Percentiles rank a stretch among this genome's conserved stretches.
Evolutionary conservation across 2,797 vertebrate species (phyloP).

Genomic region (Coracias cyanogaster): DNA sequence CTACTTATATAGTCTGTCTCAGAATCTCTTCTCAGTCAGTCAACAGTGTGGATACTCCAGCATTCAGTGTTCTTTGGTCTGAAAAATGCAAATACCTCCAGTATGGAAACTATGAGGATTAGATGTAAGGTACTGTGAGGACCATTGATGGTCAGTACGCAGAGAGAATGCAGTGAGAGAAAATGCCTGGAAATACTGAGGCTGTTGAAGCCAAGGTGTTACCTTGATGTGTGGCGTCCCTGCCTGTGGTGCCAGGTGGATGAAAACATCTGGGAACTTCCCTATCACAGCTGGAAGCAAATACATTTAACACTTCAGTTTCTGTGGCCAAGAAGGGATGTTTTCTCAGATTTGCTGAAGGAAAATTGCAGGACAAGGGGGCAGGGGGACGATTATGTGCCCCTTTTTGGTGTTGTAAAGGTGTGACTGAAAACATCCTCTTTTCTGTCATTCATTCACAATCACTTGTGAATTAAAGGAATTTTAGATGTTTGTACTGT

Average conservation of each 20-base stretch:
- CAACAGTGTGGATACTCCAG: background rate
- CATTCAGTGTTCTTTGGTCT: background rate
- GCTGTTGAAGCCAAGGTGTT: background rate
- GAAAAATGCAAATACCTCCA: background rate
- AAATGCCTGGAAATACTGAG: background rate
- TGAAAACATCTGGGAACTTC: too few species aligned
- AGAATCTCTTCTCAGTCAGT: background rate
- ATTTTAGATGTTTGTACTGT: background rate
- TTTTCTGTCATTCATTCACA: background rate
- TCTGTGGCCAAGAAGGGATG: background rate
- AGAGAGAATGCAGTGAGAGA: background rate
- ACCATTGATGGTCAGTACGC: background rate
- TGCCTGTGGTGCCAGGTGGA: background rate
- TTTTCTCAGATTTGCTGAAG: background rate
- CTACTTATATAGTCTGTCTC: background rate
- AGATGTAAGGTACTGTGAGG: background rate
- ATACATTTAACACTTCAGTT: background rate
- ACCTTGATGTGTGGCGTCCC: background rate
- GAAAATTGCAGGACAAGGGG: background rate
- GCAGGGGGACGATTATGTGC: background rate
- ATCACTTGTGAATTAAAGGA: background rate
- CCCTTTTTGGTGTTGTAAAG: background rate
- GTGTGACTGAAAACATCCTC: background rate
- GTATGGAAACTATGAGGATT: background rate
- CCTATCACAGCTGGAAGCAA: background rate